Conservation (phyloP, 2,888 invertebrate species). For the Diplazon laetatorius region DNA sequence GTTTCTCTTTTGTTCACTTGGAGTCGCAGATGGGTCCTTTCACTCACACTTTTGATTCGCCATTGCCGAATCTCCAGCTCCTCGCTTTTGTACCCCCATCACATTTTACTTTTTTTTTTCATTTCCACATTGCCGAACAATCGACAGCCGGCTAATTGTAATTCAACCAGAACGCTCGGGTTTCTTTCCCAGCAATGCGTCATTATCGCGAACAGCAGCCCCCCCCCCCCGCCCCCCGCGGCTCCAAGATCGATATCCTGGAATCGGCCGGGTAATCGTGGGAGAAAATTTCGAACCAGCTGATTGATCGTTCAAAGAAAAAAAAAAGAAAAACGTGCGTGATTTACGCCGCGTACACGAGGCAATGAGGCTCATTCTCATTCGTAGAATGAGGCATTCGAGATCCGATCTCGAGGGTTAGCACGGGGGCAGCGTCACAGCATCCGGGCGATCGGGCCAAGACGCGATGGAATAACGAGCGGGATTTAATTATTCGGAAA, state of each 20-base stretch:
- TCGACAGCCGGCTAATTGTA: slow-evolving; percentile 71
- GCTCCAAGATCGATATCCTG: slow-evolving; percentile 32
- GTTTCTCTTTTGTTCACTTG: too few relatives aligned
- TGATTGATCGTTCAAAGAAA: slow-evolving; percentile 59
- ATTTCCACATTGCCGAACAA: slow-evolving; percentile 69
- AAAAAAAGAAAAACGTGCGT: slow-evolving; percentile 10
- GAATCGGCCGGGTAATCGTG: slow-evolving; percentile 10
- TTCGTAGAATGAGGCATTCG: too few relatives aligned
- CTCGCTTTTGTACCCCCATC: neutral
- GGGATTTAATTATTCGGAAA: slow-evolving; percentile 73
- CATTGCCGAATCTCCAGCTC: neutral
- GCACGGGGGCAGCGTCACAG: neutral
- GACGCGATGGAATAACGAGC: slow-evolving; percentile 41
- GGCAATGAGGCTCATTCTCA: slow-evolving; percentile 47
- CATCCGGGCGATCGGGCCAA: slow-evolving; percentile 23
- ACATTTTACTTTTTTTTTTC: slow-evolving; percentile 55
- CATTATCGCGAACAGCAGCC: slow-evolving; percentile 15
- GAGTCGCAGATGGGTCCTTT: too few relatives aligned
- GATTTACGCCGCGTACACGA: slow-evolving; percentile 29
- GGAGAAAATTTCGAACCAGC: slow-evolving; percentile 35
- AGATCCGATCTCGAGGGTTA: slow-evolving; percentile 42
- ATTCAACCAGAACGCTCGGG: slow-evolving; percentile 67
- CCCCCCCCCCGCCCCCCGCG: neutral
- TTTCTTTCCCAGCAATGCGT: slow-evolving; percentile 30
- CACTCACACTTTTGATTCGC: slow-evolving; percentile 29